phyloP scores from a whole-genome alignment of 2,888 invertebrate species.

The Sthenelais limicola region DNA sequence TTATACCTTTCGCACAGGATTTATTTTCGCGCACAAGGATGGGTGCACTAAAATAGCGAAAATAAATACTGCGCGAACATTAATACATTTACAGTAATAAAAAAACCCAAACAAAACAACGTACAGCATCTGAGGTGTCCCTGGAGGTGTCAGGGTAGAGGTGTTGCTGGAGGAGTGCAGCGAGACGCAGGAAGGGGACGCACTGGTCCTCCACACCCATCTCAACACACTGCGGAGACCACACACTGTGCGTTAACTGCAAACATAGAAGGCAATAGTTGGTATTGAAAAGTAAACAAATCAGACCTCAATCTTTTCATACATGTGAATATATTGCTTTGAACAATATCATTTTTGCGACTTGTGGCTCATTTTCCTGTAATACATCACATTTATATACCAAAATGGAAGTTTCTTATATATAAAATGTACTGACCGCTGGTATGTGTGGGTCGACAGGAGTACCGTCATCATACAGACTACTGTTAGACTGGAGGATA shows the following conservation, averaged over 20 bases:
- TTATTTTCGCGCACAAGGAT: no score
- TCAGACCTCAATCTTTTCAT: no score
- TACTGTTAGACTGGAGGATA: conserved; percentile 75
- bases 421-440: conserved; percentile 58
- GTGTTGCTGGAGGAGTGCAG: conserved; percentile 87
- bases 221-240: conserved; percentile 72
- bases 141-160: conserved; percentile 68
- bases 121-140: conserved; percentile 14
- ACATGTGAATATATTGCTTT: no score
- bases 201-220: conserved; percentile 83
- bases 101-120: not conserved
- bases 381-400: no score
- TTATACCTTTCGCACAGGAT: no score
- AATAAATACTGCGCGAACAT: no score
- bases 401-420: no score
- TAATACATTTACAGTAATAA: no score
- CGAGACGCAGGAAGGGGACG: conserved; percentile 87
- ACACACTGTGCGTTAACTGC: conserved; percentile 70
- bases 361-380: no score
- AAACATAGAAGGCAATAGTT: not conserved
- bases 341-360: no score
- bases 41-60: no score
- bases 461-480: conserved; percentile 79
- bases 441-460: conserved; percentile 64
- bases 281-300: no score